A percentile compares a stretch with the other conserved stretches of the same genome.
phyloP scores from a whole-genome alignment of 2,113 vertebrate species.

The Antechinus flavipes region DNA sequence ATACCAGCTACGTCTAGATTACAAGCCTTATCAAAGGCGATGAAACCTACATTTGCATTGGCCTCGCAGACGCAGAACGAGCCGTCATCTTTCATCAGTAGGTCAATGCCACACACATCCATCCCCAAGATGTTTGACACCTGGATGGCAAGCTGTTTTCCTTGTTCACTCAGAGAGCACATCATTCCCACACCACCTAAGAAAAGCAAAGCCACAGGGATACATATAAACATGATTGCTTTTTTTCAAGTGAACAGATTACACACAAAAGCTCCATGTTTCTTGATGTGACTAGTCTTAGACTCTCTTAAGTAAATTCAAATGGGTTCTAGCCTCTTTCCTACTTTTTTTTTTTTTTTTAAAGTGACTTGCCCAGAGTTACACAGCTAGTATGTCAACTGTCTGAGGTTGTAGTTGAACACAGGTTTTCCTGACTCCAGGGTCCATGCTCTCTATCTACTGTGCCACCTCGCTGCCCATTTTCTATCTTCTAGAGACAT shows the following conservation, averaged over 20 bases:
- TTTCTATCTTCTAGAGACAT: not conserved
- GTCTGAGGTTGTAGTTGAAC: not conserved
- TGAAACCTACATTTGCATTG: slow-evolving; percentile 91
- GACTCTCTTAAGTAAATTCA: not conserved
- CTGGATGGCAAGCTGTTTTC: slow-evolving; percentile 88
- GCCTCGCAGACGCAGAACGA: slow-evolving; percentile 90
- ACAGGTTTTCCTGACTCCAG: not conserved
- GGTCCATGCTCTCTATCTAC: not conserved
- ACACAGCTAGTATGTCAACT: not conserved
- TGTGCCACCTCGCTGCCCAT: not conserved
- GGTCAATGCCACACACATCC: slow-evolving; percentile 90
- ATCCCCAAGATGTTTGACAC: slow-evolving; percentile 90
- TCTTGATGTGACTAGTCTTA: not conserved
- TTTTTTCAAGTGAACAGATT: not conserved
- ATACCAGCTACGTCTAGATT: slow-evolving; percentile 90
- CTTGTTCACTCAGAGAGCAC: slow-evolving; percentile 89
- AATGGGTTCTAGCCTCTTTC: not conserved
- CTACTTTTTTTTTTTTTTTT: not conserved
- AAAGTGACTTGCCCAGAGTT: not conserved
- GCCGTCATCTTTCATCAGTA: slow-evolving; percentile 89
- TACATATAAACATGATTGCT: slow-evolving; percentile 39
- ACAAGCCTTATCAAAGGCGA: slow-evolving; percentile 91
- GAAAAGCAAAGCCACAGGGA: slow-evolving; percentile 5
- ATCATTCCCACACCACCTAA: slow-evolving; percentile 89
- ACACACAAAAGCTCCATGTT: not conserved